These are phyloP conservation scores for Cottus gobio DNA, from an alignment of 2,113 vertebrate species.

Conservation along the genomic window DNA sequence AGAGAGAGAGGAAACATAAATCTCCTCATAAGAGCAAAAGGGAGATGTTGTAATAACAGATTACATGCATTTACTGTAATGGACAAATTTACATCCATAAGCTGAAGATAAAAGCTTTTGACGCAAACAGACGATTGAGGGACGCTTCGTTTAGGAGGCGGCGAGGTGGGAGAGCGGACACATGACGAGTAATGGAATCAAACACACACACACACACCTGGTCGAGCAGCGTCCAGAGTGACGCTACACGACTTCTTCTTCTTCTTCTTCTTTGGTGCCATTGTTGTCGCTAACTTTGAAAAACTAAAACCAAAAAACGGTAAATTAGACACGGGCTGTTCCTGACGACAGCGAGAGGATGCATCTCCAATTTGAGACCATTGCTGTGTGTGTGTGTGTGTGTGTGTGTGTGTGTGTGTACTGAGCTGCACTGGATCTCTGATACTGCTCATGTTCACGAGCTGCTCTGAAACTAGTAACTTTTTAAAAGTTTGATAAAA, in stretches of 20 bases:
- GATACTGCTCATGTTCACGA: background rate
- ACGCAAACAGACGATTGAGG: constrained; percentile 38
- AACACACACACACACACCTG: constrained; percentile 10
- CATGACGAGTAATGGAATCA: background rate
- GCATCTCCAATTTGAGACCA: background rate
- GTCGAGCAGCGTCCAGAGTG: background rate
- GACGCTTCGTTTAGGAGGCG: constrained; percentile 33
- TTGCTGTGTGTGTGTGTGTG: background rate
- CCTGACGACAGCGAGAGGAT: background rate
- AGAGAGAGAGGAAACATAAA: constrained; percentile 44
- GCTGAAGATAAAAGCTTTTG: constrained; percentile 62
- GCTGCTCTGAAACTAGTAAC: too few species aligned
- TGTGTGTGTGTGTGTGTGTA: background rate
- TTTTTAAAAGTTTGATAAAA: background rate
- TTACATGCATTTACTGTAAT: constrained; percentile 71
- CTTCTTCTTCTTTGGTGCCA: too few species aligned
- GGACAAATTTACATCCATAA: constrained; percentile 69
- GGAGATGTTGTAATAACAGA: constrained; percentile 71
- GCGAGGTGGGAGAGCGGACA: background rate
- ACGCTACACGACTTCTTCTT: background rate
- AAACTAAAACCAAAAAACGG: background rate
- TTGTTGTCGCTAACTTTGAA: background rate
- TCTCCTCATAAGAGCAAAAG: constrained; percentile 71
- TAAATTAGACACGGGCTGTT: background rate
- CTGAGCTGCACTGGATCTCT: background rate